A percentile compares a stretch with the other conserved stretches of the same genome.
Evolutionary conservation across 37 sponge, comb jelly and placozoan genomes (phyloP).

Genomic region (Crambe crambe): DNA sequence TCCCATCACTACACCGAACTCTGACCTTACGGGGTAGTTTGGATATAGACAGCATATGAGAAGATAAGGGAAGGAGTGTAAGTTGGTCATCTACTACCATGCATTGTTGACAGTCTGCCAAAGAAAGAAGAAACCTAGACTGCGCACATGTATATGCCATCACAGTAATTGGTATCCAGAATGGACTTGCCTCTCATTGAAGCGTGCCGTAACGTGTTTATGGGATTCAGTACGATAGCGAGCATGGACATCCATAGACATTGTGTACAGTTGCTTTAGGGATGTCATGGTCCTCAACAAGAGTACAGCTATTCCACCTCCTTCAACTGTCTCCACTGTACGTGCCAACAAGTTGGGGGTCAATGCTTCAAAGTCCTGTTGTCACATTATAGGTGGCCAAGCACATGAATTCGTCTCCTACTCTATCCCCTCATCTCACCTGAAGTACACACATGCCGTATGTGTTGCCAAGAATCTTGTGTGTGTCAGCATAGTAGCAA

Average conservation of each 20-base stretch:
- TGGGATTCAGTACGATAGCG: constrained; percentile 89
- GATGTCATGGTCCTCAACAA: constrained; percentile 82
- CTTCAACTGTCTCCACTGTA: constrained; percentile 98
- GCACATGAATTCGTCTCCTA: not conserved
- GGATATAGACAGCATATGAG: constrained; percentile 42
- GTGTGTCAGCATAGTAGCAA: constrained; percentile 93
- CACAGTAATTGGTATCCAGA: too few relatives aligned
- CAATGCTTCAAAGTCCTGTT: constrained; percentile 96
- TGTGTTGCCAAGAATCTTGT: constrained; percentile 96
- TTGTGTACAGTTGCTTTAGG: constrained; percentile 88
- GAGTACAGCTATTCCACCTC: constrained; percentile 88
- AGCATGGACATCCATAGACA: constrained; percentile 93
- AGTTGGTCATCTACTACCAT: constrained; percentile 92
- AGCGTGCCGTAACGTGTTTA: constrained; percentile 86
- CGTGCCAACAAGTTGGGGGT: constrained; percentile 96
- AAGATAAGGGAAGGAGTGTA: constrained; percentile 87
- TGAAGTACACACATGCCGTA: constrained; percentile 97
- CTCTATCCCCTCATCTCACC: constrained; percentile 24
- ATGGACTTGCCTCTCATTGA: constrained; percentile 92
- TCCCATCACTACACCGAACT: too few relatives aligned
- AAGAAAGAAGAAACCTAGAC: constrained; percentile 88
- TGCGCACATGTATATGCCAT: not conserved
- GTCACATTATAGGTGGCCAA: not conserved
- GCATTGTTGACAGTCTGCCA: constrained; percentile 70
- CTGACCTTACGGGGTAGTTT: constrained; percentile 15